Percentiles rank a stretch among this genome's conserved stretches.
These are phyloP conservation scores for Holocentrus rufus DNA, from an alignment of 2,797 vertebrate genomes.

Conservation along the genomic window DNA sequence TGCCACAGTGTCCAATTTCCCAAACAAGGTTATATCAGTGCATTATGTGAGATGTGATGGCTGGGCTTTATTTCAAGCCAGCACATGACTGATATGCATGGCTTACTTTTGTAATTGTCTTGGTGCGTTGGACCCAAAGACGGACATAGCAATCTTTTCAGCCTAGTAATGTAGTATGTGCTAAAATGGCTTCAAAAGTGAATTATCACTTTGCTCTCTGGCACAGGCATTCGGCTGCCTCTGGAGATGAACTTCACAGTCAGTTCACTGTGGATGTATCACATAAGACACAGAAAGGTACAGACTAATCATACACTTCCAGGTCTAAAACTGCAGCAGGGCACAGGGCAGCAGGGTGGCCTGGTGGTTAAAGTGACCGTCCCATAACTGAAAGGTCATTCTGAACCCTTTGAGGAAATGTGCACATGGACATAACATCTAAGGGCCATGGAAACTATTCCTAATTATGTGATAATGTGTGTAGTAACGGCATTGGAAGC, in stretches of 20 bases:
- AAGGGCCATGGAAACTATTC: constrained; percentile 12
- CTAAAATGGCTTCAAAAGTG: constrained; percentile 83
- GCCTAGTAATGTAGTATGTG: constrained; percentile 77
- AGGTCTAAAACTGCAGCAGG: neutral
- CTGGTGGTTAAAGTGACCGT: constrained; percentile 47
- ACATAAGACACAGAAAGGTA: constrained; percentile 42
- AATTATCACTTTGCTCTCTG: constrained; percentile 80
- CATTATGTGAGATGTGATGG: constrained; percentile 64
- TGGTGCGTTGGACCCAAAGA: constrained; percentile 84
- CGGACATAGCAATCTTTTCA: constrained; percentile 81
- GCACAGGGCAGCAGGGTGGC: constrained; percentile 36
- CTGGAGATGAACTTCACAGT: constrained; percentile 69
- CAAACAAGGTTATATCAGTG: constrained; percentile 73
- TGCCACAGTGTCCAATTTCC: constrained; percentile 65
- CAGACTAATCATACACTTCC: constrained; percentile 34
- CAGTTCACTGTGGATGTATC: constrained; percentile 47
- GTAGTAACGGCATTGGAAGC: constrained; percentile 58
- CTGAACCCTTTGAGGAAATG: constrained; percentile 43
- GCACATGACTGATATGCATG: constrained; percentile 86
- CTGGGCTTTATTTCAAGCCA: constrained; percentile 75
- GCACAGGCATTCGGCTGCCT: constrained; percentile 62
- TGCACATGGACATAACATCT: constrained; percentile 23
- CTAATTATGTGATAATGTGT: constrained; percentile 46
- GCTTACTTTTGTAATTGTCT: constrained; percentile 86
- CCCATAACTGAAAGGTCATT: constrained; percentile 58